Evolutionary conservation across 2,888 invertebrate species (phyloP).

Genomic region (Pheosia gnoma): DNA sequence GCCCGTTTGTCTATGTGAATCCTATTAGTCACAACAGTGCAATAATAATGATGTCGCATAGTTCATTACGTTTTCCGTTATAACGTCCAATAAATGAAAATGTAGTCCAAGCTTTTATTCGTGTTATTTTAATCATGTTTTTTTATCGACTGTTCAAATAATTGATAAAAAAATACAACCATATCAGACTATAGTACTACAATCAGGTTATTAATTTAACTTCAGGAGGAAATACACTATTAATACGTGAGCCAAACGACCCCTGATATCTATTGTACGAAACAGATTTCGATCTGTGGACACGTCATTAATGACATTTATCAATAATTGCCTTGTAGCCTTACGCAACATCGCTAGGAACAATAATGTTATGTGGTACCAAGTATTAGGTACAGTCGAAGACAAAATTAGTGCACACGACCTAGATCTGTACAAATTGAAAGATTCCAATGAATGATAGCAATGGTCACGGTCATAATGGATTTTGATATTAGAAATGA

Average conservation of each 20-base stretch:
- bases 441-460: constrained; percentile 31
- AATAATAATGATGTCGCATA: background rate
- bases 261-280: constrained; percentile 36
- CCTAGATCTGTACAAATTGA: constrained; percentile 30
- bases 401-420: constrained; percentile 19
- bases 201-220: constrained; percentile 12
- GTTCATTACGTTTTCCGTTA: background rate
- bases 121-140: background rate
- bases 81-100: too few relatives aligned
- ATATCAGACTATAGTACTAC: constrained; percentile 7
- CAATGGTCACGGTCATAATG: constrained; percentile 33
- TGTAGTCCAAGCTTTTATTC: background rate
- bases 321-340: constrained; percentile 60
- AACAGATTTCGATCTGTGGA: constrained; percentile 48
- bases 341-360: constrained; percentile 62
- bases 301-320: constrained; percentile 66
- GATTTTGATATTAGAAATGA: constrained; percentile 33
- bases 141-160: constrained; percentile 1
- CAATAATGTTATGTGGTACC: constrained; percentile 49
- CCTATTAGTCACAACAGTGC: constrained; percentile 18
- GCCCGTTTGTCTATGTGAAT: constrained; percentile 33
- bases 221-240: constrained; percentile 13
- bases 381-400: constrained; percentile 19
- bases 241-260: constrained; percentile 18
- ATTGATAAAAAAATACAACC: background rate